Base-by-base conservation (phyloP, 2,113 vertebrate genomes). In the Dunckerocampus dactyliophorus region DNA sequence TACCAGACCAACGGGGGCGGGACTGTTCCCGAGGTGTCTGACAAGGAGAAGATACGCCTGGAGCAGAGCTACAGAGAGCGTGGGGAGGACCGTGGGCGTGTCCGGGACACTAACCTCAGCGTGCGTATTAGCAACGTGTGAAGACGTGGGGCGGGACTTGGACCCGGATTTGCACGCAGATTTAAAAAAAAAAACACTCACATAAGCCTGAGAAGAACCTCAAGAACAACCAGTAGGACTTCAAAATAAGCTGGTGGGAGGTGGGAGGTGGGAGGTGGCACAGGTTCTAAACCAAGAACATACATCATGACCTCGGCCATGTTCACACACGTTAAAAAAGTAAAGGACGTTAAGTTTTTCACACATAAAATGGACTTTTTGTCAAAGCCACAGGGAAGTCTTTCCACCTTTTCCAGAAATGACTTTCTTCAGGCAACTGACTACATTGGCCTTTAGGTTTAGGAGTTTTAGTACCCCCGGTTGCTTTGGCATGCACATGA, bases 71-170 rank as follows among this genome's bases (percentile, higher is more conserved):
- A 94, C 71, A 77, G 91, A 50, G 84, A 83, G 43, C 72, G 74
- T 34, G 88, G 79, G 46, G 85, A 82, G 21, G 88, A 84, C 5
- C 71, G 73, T 0, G 85, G 90, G 2, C 85, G 89, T 0, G 89
- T 79, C 17, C 87, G 92, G 56, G 93, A 94, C 0, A 88, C 91
- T 0, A 91, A 91, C 2, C 81, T 93, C 0, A 97, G 93, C 2
- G 93, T 97, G 47, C 93, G 95, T 46, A 97, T 98, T 85, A 98
- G 95, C 81, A 99, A 99, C 0, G 95, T 97, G 49, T 81, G 67
- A 83, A 15, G 17, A 45, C 14, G 15, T 8, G 2, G 39, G n/a
- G 15, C 8, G 19, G 47, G 34, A 42, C 34, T 15, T 16, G 10
- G n/a, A 11, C 14, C 4, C 31, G 1, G 17, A 5, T 34, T 34